A percentile compares a stretch with the other conserved stretches of the same genome.
These are phyloP conservation scores for Actinopyga echinites DNA, from an alignment of 53 echinoderm and acorn worm genomes.

Conservation along the genomic window DNA sequence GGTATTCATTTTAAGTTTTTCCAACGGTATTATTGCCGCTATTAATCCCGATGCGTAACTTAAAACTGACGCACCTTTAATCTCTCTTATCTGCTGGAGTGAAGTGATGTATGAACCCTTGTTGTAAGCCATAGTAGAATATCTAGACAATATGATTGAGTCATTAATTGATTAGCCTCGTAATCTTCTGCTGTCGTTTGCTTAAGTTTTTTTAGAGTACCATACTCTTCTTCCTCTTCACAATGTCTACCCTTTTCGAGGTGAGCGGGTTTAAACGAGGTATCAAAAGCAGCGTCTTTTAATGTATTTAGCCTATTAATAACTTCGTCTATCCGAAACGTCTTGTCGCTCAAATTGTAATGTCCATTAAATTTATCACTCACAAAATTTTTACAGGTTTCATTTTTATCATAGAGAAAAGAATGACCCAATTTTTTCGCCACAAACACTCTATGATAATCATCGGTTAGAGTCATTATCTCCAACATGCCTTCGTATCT, in stretches of 20 bases:
- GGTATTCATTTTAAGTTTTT: too few relatives aligned
- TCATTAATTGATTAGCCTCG: not conserved
- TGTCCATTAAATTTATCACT: too few relatives aligned
- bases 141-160: not conserved
- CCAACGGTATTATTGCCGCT: too few relatives aligned
- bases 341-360: too few relatives aligned
- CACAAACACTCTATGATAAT: not conserved
- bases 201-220: too few relatives aligned
- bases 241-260: too few relatives aligned
- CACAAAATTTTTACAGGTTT: too few relatives aligned
- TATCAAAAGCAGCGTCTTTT: not conserved
- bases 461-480: not conserved
- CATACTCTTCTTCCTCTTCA: too few relatives aligned
- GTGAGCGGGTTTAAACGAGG: not conserved
- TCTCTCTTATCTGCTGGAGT: not conserved
- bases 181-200: not conserved
- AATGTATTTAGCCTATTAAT: too few relatives aligned
- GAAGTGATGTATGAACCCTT: not conserved
- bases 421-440: not conserved
- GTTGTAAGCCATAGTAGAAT: not conserved
- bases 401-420: too few relatives aligned
- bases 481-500: not conserved
- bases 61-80: not conserved
- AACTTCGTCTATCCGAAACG: too few relatives aligned
- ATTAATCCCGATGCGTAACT: too few relatives aligned